phyloP scores from a whole-genome alignment of 2,113 vertebrate species.

The Tenebrosternarchus preto region DNA sequence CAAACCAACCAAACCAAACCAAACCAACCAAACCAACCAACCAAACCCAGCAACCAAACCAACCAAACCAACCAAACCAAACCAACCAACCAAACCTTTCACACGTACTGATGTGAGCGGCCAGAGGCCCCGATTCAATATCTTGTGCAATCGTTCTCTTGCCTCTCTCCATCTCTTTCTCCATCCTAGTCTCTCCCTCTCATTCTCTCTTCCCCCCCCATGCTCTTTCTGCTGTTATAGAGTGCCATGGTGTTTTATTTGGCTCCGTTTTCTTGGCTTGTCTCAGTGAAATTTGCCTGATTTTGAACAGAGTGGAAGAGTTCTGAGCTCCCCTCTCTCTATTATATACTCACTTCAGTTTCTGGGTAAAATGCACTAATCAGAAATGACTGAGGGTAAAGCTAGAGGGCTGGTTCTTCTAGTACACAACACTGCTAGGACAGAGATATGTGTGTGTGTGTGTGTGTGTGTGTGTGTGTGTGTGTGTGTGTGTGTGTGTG shows the following conservation, averaged over 20 bases:
- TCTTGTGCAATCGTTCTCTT: background rate
- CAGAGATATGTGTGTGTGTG: background rate
- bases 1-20: background rate
- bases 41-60: background rate
- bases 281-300: background rate
- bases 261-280: background rate
- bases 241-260: background rate
- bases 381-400: background rate
- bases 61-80: background rate
- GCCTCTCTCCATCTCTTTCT: too few relatives aligned
- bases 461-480: background rate
- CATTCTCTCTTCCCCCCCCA: background rate
- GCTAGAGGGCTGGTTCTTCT: background rate
- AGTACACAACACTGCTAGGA: background rate
- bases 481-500: too few relatives aligned
- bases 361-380: slow-evolving; percentile 4
- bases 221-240: background rate
- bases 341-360: background rate
- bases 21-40: background rate
- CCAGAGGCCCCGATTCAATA: background rate
- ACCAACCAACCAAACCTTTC: background rate
- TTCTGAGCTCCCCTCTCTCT: background rate
- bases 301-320: background rate
- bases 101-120: background rate
- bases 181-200: background rate